Base-by-base conservation (phyloP, 1,140 invertebrate species). In the Cyclargus thomasi region DNA sequence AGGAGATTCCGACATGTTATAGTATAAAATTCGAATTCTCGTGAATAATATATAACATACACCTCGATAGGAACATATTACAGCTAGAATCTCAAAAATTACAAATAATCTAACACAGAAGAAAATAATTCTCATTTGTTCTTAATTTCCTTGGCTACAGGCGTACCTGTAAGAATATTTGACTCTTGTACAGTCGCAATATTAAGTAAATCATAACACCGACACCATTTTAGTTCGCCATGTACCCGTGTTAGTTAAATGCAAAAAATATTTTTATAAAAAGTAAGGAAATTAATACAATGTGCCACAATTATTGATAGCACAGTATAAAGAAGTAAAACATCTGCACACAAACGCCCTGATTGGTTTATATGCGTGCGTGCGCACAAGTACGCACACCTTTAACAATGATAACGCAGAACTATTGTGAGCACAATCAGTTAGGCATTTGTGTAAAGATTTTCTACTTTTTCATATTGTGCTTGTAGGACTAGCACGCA, bases 101-200 rank as follows among this genome's bases (percentile, higher is more conserved):
- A 71, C 74, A 69, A 67, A 74, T 67, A 69, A 77, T 63, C 70
- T 74, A 71, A 70, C 53, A 77, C 65, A 72, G 39, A 69, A 72
- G 72, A 35, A 76, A 75, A 75, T 74, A 76, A 63, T 71, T 63
- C 76, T 76, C 22, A 59, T 66, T 79, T 82, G 75, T 80, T 83
- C 79, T 80, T 80, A 81, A 73, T 78, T 79, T 78, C 80, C 70
- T 75, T 79, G 70, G 79, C 75, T 86, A 88, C 73, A 88, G 82
- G 73, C 77, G 84, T 82, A 88, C 86, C 86, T 88, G 86, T 70
- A 86, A 88, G 80, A 76, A 82, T 79, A 74, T 73, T 29, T 18
- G 62, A 70, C 59, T 66, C 68, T 63, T 70, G 29, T 71, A 73
- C 53, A 71, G 68, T 65, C 64, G 59, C 16, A 65, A 65, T 18